Conservation (phyloP, 2,797 vertebrate genomes). For the Neosilurus hyrtlii region DNA sequence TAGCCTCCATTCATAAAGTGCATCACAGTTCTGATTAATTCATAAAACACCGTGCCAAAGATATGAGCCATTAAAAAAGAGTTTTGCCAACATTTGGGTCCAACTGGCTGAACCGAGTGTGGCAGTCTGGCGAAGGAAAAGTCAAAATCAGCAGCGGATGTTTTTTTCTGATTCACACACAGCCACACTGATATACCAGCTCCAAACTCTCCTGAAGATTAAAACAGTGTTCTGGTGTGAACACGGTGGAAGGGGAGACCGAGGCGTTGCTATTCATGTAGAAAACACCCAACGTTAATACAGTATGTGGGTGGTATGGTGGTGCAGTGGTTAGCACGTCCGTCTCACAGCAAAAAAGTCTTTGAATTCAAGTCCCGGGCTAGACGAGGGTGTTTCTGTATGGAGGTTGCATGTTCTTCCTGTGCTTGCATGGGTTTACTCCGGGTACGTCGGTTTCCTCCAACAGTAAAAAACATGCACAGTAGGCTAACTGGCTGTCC, state of each 20-base stretch:
- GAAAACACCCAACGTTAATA: not conserved
- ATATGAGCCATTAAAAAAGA: constrained; percentile 59
- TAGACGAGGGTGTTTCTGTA: too few relatives aligned
- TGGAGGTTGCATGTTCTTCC: too few relatives aligned
- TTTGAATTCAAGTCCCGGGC: too few relatives aligned
- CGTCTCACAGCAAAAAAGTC: too few relatives aligned
- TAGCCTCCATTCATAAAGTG: constrained; percentile 51
- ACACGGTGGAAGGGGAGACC: not conserved
- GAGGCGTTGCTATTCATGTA: not conserved
- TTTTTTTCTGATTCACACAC: constrained; percentile 11
- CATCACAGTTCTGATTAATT: constrained; percentile 51
- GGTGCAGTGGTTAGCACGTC: too few relatives aligned
- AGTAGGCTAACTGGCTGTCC: too few relatives aligned
- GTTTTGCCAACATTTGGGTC: constrained; percentile 61
- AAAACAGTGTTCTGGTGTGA: not conserved
- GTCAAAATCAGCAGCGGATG: constrained; percentile 51
- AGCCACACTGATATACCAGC: not conserved
- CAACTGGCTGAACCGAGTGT: constrained; percentile 62
- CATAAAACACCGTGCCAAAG: constrained; percentile 59
- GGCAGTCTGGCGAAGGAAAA: constrained; percentile 65
- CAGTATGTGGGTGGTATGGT: too few relatives aligned
- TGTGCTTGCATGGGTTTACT: too few relatives aligned
- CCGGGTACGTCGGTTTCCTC: too few relatives aligned
- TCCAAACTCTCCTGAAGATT: not conserved
- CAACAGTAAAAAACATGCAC: too few relatives aligned